phyloP scores from a whole-genome alignment of 2,113 vertebrate species.

The Pongo pygmaeus region DNA sequence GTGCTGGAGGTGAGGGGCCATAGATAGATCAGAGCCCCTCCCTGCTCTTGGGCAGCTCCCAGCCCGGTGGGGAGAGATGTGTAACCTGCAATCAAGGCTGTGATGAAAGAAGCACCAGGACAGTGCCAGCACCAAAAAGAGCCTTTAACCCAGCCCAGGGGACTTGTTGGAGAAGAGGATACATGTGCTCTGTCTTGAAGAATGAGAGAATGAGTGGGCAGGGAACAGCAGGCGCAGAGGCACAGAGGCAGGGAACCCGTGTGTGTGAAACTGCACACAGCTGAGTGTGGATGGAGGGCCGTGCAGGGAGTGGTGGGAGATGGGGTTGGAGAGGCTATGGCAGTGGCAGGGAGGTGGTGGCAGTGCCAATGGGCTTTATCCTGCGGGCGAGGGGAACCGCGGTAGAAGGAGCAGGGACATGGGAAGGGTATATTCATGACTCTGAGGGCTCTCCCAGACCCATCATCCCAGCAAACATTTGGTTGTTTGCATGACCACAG shows the following conservation, averaged over 20 bases:
- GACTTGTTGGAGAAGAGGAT: not conserved
- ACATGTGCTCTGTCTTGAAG: not conserved
- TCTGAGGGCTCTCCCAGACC: not conserved
- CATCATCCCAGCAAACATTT: not conserved
- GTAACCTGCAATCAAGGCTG: not conserved
- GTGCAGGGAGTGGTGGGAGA: not conserved
- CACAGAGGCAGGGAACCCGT: not conserved
- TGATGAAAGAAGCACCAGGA: not conserved
- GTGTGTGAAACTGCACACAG: not conserved
- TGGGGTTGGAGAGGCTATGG: not conserved
- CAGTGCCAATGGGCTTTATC: not conserved
- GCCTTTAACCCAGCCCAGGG: not conserved
- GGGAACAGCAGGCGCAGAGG: not conserved
- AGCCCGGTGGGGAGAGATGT: not conserved
- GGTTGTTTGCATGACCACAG: not conserved
- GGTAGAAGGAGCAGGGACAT: not conserved
- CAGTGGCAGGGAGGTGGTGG: fast-evolving
- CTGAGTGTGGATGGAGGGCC: not conserved
- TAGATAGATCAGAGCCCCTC: not conserved
- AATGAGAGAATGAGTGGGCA: not conserved
- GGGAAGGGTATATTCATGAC: not conserved
- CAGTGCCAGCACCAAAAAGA: not conserved
- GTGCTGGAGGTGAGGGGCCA: not conserved
- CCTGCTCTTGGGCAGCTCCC: not conserved
- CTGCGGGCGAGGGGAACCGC: not conserved